Evolutionary conservation across 1,140 invertebrate species (phyloP), one percentile per base, ranked within the genome.

Genomic region (Heliothis virescens): DNA sequence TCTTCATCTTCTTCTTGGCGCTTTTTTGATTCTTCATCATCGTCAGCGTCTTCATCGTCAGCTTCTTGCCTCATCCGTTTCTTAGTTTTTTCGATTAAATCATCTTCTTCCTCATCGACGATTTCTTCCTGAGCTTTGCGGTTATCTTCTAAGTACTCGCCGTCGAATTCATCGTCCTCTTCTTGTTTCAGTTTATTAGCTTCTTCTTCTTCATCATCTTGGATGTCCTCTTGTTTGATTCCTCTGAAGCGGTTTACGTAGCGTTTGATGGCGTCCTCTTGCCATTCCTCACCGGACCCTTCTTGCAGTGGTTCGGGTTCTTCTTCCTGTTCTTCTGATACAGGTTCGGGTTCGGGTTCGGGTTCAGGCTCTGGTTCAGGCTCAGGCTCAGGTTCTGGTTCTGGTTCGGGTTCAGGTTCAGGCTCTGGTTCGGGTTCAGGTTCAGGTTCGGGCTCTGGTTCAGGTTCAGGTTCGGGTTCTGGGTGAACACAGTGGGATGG

Each of bases 401-500:
- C 86, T 1, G 81, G 75, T 79, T 89, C 88, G 0, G 83, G 72
- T 53, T 91, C 90, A 0, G 83, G 79, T 79, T n/a, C n/a, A n/a
- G n/a, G n/a, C n/a, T n/a, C n/a, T n/a, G n/a, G n/a, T 90, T 87
- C 85, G 0, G 82, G 79, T 78, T 90, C 86, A 4, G 76, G 80
- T 72, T 90, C 87, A 2, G 85, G 80, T 69, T 89, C 86, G 3
- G 80, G 80, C 78, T 88, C 86, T 0, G 83, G 53, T 18, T 55
- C 53, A 5, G 53, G 53, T 7, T 55, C 53, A 1, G 55, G 80
- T 79, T 89, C 87, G 0, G 84, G 79, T 18, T 87, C 87, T n/a
- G 72, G 62, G 55, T 84, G 83, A 41, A 53, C 62, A 60, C 91
- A 92, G 5, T 81, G 84, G 77, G 81, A 85, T 63, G 92, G 92